Conservation (phyloP, 2,888 invertebrate genomes). For the Lepidochrysops patricia region DNA sequence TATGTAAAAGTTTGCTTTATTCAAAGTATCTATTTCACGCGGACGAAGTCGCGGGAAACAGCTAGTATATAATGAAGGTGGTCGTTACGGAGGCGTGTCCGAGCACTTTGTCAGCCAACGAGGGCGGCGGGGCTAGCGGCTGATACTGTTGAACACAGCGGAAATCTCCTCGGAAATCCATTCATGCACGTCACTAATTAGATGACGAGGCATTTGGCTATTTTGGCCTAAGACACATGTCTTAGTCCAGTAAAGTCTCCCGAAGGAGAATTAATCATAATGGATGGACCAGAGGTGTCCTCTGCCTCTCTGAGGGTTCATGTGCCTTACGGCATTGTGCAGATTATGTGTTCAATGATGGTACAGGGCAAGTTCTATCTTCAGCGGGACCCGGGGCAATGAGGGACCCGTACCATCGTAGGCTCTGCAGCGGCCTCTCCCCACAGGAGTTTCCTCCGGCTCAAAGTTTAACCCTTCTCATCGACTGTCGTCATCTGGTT, state of each 20-base stretch:
- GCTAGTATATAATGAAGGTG: too few relatives aligned
- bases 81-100: too few relatives aligned
- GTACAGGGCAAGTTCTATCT: neutral
- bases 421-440: slow-evolving; percentile 19
- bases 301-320: neutral
- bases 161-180: slow-evolving; percentile 78
- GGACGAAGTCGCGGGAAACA: too few relatives aligned
- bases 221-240: neutral
- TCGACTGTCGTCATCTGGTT: too few relatives aligned
- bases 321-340: neutral
- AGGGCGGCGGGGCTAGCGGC: too few relatives aligned
- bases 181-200: slow-evolving; percentile 77
- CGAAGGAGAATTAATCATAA: neutral
- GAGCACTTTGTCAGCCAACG: too few relatives aligned
- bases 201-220: slow-evolving; percentile 46
- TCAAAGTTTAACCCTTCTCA: too few relatives aligned
- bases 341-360: neutral
- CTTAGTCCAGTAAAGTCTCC: neutral
- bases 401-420: neutral
- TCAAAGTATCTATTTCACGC: too few relatives aligned
- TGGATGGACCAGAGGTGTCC: neutral
- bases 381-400: neutral
- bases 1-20: too few relatives aligned
- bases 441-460: too few relatives aligned
- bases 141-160: too few relatives aligned